Percentiles rank a stretch among this genome's conserved stretches.
Conservation (phyloP, 2,797 vertebrate species). For the Pseudotriccus pelzelni region DNA sequence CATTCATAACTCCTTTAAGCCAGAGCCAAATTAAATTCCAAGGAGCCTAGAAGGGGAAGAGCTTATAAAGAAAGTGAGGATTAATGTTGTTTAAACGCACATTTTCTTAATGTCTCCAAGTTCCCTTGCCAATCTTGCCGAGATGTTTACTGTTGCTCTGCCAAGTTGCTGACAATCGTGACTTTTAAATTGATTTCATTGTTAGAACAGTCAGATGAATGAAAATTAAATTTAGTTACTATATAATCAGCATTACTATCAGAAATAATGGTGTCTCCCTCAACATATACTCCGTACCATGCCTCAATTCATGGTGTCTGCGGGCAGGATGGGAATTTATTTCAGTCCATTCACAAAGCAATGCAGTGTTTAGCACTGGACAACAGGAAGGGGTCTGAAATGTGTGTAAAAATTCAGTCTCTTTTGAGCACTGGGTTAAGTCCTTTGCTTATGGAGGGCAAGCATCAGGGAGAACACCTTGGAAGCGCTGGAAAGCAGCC, state of each 20-base stretch:
- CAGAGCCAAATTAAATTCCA: conserved; percentile 55
- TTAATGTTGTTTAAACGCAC: conserved; percentile 36
- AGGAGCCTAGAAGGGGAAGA: conserved; percentile 35
- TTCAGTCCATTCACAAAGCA: neutral
- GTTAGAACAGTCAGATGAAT: conserved; percentile 25
- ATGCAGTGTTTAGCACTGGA: neutral
- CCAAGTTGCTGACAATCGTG: conserved; percentile 53
- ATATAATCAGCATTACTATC: neutral
- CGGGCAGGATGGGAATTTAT: neutral
- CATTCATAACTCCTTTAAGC: conserved; percentile 55
- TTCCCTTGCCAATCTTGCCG: conserved; percentile 18
- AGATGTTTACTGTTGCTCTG: conserved; percentile 54
- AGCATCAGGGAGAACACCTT: neutral
- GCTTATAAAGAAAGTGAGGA: conserved; percentile 24
- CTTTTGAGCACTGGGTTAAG: neutral
- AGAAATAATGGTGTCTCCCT: neutral
- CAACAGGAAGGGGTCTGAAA: neutral
- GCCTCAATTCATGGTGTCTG: neutral
- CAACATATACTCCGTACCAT: neutral
- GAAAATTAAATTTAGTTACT: conserved; percentile 16
- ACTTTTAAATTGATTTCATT: conserved; percentile 48
- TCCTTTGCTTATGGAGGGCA: neutral
- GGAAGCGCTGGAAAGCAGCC: neutral
- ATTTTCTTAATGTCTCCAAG: conserved; percentile 30
- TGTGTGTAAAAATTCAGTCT: neutral